Base-by-base conservation (phyloP, 2,113 vertebrate genomes). In the Embiotoca jacksoni region DNA sequence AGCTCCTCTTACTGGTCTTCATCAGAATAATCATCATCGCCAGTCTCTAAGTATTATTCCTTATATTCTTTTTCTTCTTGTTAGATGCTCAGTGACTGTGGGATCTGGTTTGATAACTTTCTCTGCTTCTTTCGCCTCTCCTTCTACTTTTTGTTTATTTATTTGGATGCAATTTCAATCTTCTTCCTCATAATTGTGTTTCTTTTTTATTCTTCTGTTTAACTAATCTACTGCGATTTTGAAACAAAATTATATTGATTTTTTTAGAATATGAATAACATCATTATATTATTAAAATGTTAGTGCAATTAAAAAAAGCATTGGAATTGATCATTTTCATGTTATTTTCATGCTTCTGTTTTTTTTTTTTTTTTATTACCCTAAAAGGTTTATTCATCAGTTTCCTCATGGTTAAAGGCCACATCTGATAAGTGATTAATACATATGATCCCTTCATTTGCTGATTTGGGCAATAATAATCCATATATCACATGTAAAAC, bases 391-490 rank as follows among this genome's bases (percentile, higher is more conserved):
- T 31, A 11, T 54, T 11, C 35, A 62, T 3, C 7, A n/a, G 8
- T 23, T 52, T 66, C 41, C n/a, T 64, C 11, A 9, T 6, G 11
- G 6, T 57, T 3, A 44, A 2, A 63, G 7, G 1, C 36, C 7
- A 11, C 14, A 30, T 52, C 13, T 61, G 16, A 79, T 70, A 32
- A 41, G 52, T 32, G 7, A 75, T 53, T 49, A 65, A 70, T 82
- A 32, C 36, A 74, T 41, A 46, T 7, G 7, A 81, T 36, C 37
- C n/a, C 13, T 7, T 5, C 3, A 31, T 11, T 32, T 10, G 23
- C 7, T 36, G 9, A 52, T 58, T 16, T 5, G 46, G 10, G 13
- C 23, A 54, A 73, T 1, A 37, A 10, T 8, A 16, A 52, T 46
- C 7, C 5, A 72, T 35, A 16, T 37, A 30, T 53, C 37, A 59